These are phyloP conservation scores for Eptatretus burgeri DNA, from an alignment of 2,113 vertebrate species.

Conservation along the genomic window DNA sequence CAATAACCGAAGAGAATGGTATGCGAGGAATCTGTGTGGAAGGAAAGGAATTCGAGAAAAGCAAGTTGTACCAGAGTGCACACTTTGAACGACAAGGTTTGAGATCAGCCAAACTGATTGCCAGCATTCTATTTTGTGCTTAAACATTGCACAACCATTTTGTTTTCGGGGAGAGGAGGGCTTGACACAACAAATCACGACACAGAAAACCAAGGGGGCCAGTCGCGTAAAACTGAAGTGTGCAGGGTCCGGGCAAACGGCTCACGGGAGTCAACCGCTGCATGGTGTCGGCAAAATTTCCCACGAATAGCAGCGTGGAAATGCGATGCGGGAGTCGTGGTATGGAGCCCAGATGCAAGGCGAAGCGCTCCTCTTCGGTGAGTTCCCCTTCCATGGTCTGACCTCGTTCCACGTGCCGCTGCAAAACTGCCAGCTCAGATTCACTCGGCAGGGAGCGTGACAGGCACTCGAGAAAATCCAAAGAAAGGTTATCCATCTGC, in stretches of 20 bases:
- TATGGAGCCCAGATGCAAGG: constrained; percentile 69
- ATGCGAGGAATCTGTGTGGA: too few relatives aligned
- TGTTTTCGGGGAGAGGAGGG: too few relatives aligned
- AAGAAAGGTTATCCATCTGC: constrained; percentile 47
- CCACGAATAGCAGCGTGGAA: constrained; percentile 74
- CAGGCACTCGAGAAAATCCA: constrained; percentile 77
- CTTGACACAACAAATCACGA: too few relatives aligned
- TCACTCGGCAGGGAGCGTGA: constrained; percentile 76
- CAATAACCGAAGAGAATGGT: too few relatives aligned
- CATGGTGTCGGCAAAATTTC: constrained; percentile 54
- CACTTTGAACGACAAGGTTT: too few relatives aligned
- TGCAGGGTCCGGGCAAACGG: background rate
- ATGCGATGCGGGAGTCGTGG: constrained; percentile 66
- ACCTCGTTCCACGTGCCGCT: constrained; percentile 57
- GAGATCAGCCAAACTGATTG: too few relatives aligned
- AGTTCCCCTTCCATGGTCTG: constrained; percentile 51
- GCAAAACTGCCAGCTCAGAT: constrained; percentile 38
- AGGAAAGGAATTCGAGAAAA: too few relatives aligned
- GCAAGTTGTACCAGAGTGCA: too few relatives aligned
- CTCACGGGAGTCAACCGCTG: constrained; percentile 56
- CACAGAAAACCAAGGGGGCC: too few relatives aligned
- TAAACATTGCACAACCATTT: too few relatives aligned
- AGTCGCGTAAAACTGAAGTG: too few relatives aligned
- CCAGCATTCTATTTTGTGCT: too few relatives aligned
- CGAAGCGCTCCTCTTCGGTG: constrained; percentile 64